These are phyloP conservation scores for Aricia agestis DNA, from an alignment of 1,140 invertebrate species.

Conservation along the genomic window DNA sequence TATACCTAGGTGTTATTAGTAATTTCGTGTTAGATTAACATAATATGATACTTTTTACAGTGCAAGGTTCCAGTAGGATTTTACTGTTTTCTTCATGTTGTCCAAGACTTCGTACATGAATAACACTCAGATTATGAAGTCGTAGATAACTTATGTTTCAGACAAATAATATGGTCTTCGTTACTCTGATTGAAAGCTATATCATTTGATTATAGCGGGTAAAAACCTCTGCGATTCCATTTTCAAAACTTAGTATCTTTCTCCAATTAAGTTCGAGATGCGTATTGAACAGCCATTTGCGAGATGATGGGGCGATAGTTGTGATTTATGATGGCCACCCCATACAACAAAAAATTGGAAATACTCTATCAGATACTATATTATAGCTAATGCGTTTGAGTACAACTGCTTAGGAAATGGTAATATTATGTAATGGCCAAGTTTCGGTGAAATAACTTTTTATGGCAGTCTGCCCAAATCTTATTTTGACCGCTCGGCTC, in stretches of 20 bases:
- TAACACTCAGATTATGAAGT: too few relatives aligned
- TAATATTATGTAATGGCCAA: background rate
- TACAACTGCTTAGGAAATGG: background rate
- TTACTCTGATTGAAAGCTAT: too few relatives aligned
- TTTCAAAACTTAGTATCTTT: background rate
- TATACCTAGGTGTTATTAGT: too few relatives aligned
- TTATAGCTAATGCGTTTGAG: background rate
- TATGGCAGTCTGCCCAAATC: background rate
- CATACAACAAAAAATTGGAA: slow-evolving; percentile 1
- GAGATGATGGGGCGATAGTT: slow-evolving; percentile 10
- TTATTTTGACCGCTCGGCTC: too few relatives aligned
- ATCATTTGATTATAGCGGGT: too few relatives aligned
- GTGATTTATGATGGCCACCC: background rate
- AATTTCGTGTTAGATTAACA: too few relatives aligned
- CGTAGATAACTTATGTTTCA: too few relatives aligned
- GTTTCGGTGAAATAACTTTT: background rate
- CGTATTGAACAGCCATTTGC: slow-evolving; percentile 2
- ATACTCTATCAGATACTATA: slow-evolving; percentile 1
- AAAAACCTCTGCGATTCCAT: background rate
- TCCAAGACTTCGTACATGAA: too few relatives aligned
- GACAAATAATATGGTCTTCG: too few relatives aligned
- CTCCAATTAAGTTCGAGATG: background rate
- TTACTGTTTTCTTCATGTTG: too few relatives aligned
- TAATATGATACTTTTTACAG: too few relatives aligned
- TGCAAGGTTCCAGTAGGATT: too few relatives aligned